phyloP scores from a whole-genome alignment of 2,113 vertebrate species.

The Zosterops japonicus region DNA sequence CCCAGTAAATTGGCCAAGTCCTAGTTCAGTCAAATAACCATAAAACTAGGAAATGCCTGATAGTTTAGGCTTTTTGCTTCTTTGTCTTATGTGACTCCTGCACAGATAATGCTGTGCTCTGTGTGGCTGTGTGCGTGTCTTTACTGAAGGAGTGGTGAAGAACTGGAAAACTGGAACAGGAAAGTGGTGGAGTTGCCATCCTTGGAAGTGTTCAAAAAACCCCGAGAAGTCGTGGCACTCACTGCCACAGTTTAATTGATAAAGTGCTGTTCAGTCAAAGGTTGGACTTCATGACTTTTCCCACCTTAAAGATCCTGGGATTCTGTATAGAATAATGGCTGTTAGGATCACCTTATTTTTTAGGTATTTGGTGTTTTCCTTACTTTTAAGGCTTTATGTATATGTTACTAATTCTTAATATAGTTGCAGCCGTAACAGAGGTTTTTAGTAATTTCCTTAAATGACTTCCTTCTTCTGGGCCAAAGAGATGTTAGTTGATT shows the following conservation, averaged over 20 bases:
- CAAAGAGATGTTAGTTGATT: not conserved
- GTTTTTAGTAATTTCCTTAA: not conserved
- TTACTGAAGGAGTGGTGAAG: not conserved
- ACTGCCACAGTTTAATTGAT: not conserved
- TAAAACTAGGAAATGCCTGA: not conserved
- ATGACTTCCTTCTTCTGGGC: not conserved
- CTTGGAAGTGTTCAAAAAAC: not conserved
- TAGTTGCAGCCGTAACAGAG: not conserved
- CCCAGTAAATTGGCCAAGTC: not conserved
- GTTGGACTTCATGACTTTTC: not conserved
- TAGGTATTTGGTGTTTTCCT: not conserved
- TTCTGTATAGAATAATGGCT: not conserved
- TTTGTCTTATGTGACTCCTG: not conserved
- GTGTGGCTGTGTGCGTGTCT: fast-evolving
- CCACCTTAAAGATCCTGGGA: not conserved
- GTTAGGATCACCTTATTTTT: not conserved
- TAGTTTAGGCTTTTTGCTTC: not conserved
- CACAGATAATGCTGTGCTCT: not conserved
- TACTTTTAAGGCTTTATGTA: not conserved
- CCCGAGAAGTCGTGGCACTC: not conserved
- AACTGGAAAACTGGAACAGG: not conserved
- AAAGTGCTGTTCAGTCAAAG: not conserved
- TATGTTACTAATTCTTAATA: not conserved
- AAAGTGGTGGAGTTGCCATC: not conserved
- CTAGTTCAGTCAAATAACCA: not conserved